These are phyloP conservation scores for Strigops habroptila DNA, from an alignment of 2,113 vertebrate species.

Conservation along the genomic window DNA sequence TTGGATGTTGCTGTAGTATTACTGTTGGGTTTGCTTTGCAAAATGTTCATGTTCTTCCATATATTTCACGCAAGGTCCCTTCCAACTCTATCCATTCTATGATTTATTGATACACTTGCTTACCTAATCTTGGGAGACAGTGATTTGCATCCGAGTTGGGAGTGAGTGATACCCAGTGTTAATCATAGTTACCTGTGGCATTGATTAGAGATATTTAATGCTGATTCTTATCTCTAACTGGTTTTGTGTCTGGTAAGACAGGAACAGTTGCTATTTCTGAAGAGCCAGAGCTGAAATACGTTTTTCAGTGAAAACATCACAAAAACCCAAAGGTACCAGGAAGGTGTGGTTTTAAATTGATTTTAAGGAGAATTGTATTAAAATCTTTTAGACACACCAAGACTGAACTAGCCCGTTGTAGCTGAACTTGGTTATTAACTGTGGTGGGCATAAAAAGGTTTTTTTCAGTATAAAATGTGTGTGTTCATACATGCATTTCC, in stretches of 20 bases:
- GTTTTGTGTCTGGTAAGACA: not conserved
- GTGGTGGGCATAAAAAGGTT: rapidly evolving
- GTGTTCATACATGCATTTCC: not conserved
- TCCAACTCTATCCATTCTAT: not conserved
- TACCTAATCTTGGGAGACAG: not conserved
- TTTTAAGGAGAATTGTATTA: not conserved
- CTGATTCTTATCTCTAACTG: not conserved
- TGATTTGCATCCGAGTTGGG: conserved; percentile 45
- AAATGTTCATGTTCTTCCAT: rapidly evolving
- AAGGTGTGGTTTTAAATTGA: not conserved
- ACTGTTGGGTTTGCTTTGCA: not conserved
- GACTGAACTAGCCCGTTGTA: not conserved
- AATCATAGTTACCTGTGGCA: not conserved
- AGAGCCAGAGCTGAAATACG: not conserved
- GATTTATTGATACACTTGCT: conserved; percentile 32
- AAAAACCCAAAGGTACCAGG: not conserved
- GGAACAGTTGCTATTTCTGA: not conserved
- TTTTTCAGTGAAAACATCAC: not conserved
- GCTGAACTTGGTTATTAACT: not conserved
- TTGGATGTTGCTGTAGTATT: not conserved
- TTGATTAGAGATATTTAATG: not conserved
- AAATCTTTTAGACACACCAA: not conserved
- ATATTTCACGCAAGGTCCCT: not conserved
- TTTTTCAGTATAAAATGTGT: not conserved
- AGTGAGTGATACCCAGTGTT: not conserved